Base-by-base conservation (phyloP, 2,888 invertebrate genomes). In the Aplocera efformata region DNA sequence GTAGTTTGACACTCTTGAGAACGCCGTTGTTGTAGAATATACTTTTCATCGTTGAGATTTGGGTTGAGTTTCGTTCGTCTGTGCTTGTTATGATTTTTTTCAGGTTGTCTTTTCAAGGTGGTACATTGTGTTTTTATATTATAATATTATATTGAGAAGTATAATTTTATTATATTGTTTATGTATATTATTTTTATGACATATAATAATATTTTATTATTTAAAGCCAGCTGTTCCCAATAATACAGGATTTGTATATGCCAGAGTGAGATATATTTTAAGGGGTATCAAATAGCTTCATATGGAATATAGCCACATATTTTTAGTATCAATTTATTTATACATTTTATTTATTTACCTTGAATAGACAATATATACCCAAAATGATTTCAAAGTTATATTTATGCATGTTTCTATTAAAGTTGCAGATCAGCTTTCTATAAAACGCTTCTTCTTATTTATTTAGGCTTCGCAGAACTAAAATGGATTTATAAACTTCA, bases 391-490 rank as follows among this genome's bases (percentile, higher is more conserved):
- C 13, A 11, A 22, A 17, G 6, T 25, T 29, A 11, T 32, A 11
- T 32, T 24, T 35, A 3, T 63, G 73, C 72, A 71, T 75, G 75
- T n/a, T 7, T 30, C 31, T 49, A 32, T 44, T 40, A 44, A 44
- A 39, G 22, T 38, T 29, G 34, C 28, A 6, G 25, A 42, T 46
- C 42, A 39, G 52, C 48, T 52, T 57, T 72, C 64, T 65, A 54
- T 55, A 53, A 58, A 62, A 57, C 58, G 84, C 83, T 85, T 84
- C 65, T 82, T 84, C 69, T 79, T 77, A 78, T 82, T 17, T 70
- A 79, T 85, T 84, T 81, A 81, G 79, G 82, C 84, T 85, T 84
- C 62, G 84, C 84, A 77, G 67, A 68, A 53, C 50, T 58, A 45
- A 56, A 39, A 31, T 10, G 25, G 20, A 36, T 23, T 41, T 28